Conservation (phyloP, 2,113 vertebrate genomes). For the Callipepla squamata region DNA sequence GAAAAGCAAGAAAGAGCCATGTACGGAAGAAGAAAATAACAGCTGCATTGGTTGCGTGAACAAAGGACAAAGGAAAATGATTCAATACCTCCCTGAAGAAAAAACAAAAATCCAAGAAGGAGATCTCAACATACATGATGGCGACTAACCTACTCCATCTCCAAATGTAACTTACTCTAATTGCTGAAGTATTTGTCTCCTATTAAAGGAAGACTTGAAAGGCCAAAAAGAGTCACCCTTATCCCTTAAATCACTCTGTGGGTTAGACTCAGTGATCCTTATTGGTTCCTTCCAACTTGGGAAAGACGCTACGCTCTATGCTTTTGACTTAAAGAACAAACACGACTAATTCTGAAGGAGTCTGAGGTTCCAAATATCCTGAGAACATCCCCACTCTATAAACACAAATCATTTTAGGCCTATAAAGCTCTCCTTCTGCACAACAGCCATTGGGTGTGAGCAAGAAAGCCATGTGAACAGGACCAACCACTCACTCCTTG, state of each 20-base stretch:
- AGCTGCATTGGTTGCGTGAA: neutral
- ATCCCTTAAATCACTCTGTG: neutral
- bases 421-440: neutral
- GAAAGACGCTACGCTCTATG: too few relatives aligned
- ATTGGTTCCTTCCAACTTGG: too few relatives aligned
- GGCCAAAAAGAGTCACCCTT: neutral
- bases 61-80: neutral
- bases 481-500: neutral
- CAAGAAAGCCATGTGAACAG: neutral
- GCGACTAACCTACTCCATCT: neutral
- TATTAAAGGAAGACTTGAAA: neutral
- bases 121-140: fast-evolving
- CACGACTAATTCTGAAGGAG: neutral
- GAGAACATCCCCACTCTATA: neutral
- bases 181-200: neutral
- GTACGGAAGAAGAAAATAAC: neutral
- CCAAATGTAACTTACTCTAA: neutral
- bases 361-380: neutral
- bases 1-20: neutral
- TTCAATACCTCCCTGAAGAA: neutral
- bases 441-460: neutral
- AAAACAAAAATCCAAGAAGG: neutral
- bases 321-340: neutral
- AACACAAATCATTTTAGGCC: neutral
- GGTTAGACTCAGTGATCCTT: too few relatives aligned